Evolutionary conservation across 2,888 invertebrate species (phyloP).

Genomic region (Cryptocephalus primarius): DNA sequence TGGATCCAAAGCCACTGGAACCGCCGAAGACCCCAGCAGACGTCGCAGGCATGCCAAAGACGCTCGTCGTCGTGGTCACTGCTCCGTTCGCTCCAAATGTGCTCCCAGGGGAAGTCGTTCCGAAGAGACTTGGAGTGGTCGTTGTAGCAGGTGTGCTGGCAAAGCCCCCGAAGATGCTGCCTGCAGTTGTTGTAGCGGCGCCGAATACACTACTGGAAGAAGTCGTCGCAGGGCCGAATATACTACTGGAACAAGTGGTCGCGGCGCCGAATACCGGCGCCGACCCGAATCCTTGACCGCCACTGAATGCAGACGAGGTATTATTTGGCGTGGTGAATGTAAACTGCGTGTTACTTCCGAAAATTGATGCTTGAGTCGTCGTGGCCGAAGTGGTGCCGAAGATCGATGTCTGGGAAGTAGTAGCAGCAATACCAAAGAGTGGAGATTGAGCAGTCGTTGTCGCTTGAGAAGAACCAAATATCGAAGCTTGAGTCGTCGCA

Average conservation of each 20-base stretch:
- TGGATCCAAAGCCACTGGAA: slow-evolving; percentile 7
- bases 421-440: slow-evolving; percentile 8
- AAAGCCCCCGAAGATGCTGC: slow-evolving; percentile 10
- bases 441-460: slow-evolving; percentile 5
- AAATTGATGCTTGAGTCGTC: not conserved
- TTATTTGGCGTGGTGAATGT: too few relatives aligned
- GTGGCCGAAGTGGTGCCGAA: slow-evolving; percentile 6
- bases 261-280: slow-evolving; percentile 10
- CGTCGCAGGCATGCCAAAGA: slow-evolving; percentile 21
- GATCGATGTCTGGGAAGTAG: slow-evolving; percentile 1
- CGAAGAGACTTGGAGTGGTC: slow-evolving; percentile 15
- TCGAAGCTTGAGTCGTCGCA: slow-evolving; percentile 3
- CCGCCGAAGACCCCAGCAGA: slow-evolving; percentile 26
- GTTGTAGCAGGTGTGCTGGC: slow-evolving; percentile 10
- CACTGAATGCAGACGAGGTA: not conserved
- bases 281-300: slow-evolving; percentile 7
- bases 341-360: too few relatives aligned
- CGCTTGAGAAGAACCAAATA: slow-evolving; percentile 6
- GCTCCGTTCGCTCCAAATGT: slow-evolving; percentile 13
- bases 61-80: slow-evolving; percentile 10
- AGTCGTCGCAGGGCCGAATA: slow-evolving; percentile 10
- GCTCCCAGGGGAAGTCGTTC: slow-evolving; percentile 7
- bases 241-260: slow-evolving; percentile 6
- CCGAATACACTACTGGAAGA: slow-evolving; percentile 12
- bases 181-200: slow-evolving; percentile 12